These are phyloP conservation scores for Sussaba pulchella DNA, from an alignment of 2,888 invertebrate species.

Conservation along the genomic window DNA sequence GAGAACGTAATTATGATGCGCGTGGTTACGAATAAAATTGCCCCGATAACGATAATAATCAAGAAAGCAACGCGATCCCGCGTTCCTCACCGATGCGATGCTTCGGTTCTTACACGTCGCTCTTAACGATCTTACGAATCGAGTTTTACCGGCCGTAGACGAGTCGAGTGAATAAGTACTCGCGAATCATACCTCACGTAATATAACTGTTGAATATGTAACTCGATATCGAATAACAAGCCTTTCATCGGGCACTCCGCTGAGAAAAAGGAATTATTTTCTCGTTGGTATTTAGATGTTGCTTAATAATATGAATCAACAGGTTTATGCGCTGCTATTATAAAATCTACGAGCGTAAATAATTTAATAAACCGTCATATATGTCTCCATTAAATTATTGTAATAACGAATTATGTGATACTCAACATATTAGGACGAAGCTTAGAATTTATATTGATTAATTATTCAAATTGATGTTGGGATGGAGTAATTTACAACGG, in stretches of 20 bases:
- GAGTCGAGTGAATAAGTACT: conserved; percentile 9
- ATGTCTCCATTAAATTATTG: no score
- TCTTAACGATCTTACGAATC: conserved; percentile 54
- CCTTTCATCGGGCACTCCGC: conserved; percentile 14
- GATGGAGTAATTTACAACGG: no score
- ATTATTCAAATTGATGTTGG: no score
- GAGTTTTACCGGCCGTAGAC: conserved; percentile 33
- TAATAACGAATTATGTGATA: no score
- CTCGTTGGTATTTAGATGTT: conserved; percentile 2
- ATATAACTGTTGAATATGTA: conserved; percentile 38
- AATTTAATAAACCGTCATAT: no score
- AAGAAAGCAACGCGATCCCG: conserved; percentile 6
- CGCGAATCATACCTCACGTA: conserved; percentile 40
- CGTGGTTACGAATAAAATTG: conserved; percentile 59
- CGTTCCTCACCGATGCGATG: conserved; percentile 1
- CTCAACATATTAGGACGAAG: no score
- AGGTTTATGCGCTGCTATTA: background rate
- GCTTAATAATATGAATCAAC: background rate
- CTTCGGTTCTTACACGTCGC: conserved; percentile 20
- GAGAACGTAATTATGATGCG: conserved; percentile 54
- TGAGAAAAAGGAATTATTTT: conserved; percentile 16
- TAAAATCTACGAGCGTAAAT: background rate
- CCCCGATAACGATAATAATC: conserved; percentile 62
- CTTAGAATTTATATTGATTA: no score
- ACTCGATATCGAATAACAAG: conserved; percentile 34